Conservation (phyloP, 2,113 vertebrate species). For the Tachycineta bicolor region DNA sequence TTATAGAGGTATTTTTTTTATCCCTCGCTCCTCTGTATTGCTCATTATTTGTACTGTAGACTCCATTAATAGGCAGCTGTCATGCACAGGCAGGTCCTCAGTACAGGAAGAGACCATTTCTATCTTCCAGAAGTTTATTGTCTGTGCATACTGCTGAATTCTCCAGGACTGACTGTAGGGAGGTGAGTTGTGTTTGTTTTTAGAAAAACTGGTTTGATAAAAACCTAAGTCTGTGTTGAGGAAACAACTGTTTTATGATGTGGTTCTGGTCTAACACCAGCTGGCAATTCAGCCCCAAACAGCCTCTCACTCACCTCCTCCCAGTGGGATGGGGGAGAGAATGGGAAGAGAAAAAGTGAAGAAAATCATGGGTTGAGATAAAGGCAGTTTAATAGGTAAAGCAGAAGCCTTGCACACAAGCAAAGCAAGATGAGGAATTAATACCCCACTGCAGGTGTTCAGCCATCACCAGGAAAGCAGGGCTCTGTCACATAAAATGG, state of each 20-base stretch:
- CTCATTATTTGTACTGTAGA: not conserved
- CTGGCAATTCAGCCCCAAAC: not conserved
- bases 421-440: not conserved
- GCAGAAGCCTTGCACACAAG: accelerated
- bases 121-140: not conserved
- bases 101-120: not conserved
- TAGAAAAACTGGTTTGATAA: not conserved
- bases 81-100: not conserved
- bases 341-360: not conserved
- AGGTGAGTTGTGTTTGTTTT: not conserved
- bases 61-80: not conserved
- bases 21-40: not conserved
- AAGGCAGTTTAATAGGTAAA: not conserved
- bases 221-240: not conserved
- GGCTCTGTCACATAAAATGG: too few relatives aligned
- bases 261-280: not conserved
- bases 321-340: not conserved
- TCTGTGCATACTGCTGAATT: not conserved
- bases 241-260: not conserved
- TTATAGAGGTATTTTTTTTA: not conserved
- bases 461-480: not conserved
- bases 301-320: not conserved
- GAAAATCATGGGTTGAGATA: not conserved
- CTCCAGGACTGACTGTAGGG: not conserved
- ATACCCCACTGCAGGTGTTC: not conserved